Evolutionary conservation across 2,113 vertebrate species (phyloP).

Genomic region (Okapia johnstoni): DNA sequence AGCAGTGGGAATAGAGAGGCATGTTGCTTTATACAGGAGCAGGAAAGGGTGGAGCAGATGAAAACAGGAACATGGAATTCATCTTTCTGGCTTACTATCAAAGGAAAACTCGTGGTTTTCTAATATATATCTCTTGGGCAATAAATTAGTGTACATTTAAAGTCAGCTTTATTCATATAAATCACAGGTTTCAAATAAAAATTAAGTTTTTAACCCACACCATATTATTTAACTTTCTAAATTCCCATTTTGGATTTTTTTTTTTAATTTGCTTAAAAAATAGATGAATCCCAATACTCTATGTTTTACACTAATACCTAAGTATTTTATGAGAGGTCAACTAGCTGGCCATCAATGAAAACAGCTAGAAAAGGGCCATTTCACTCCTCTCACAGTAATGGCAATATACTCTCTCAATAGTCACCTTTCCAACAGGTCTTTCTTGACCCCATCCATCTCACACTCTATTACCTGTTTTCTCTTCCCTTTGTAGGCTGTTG

Average conservation of each 20-base stretch:
- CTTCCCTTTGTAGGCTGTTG: neutral
- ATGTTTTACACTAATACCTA: neutral
- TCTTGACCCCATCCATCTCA: constrained; percentile 15
- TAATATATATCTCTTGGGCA: neutral
- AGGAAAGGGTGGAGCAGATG: rapidly evolving
- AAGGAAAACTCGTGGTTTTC: neutral
- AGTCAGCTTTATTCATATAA: neutral
- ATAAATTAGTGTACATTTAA: neutral
- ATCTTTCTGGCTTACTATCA: neutral
- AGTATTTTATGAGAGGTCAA: constrained; percentile 34
- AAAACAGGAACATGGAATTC: neutral
- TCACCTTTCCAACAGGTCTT: neutral
- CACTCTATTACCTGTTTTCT: neutral
- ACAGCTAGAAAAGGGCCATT: neutral
- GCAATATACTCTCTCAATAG: neutral
- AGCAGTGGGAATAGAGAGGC: neutral
- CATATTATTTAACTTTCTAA: neutral
- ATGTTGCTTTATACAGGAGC: neutral
- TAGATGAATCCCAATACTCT: neutral
- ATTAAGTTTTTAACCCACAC: neutral
- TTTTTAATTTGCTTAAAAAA: neutral
- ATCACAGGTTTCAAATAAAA: constrained; percentile 16
- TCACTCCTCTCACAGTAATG: neutral
- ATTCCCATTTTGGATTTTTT: neutral
- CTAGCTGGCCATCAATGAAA: neutral